phyloP scores from a whole-genome alignment of 2,888 invertebrate species.

The Miltochrista miniata region DNA sequence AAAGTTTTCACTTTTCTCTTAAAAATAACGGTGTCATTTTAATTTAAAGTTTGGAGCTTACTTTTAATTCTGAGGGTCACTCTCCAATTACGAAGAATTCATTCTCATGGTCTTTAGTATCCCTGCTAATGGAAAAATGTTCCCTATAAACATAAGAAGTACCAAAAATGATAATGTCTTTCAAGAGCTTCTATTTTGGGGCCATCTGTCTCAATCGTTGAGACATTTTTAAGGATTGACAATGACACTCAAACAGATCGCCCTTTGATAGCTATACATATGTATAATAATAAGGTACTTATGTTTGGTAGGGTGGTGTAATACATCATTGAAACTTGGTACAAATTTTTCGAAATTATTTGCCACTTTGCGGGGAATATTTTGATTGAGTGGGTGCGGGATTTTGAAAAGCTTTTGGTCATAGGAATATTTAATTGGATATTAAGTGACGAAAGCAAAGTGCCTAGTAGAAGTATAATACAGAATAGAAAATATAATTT shows the following conservation, averaged over 20 bases:
- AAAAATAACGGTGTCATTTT: too few relatives aligned
- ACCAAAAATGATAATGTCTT: conserved; percentile 34
- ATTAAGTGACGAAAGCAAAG: too few relatives aligned
- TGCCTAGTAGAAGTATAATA: too few relatives aligned
- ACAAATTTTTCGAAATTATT: conserved; percentile 51
- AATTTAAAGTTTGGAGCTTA: too few relatives aligned
- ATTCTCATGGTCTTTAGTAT: too few relatives aligned
- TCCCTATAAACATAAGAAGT: too few relatives aligned
- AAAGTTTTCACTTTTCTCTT: too few relatives aligned
- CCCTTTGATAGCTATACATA: conserved; percentile 19
- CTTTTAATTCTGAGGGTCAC: too few relatives aligned
- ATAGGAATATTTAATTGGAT: background rate
- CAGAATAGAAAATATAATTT: too few relatives aligned
- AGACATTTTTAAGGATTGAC: conserved; percentile 48
- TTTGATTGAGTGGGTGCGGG: conserved; percentile 39
- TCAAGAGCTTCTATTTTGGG: conserved; percentile 21
- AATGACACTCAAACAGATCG: conserved; percentile 45
- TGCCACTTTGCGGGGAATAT: conserved; percentile 25
- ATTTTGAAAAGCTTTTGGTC: conserved; percentile 17
- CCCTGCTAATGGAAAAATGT: too few relatives aligned
- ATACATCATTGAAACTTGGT: conserved; percentile 52
- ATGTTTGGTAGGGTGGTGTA: conserved; percentile 38
- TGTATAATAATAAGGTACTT: conserved; percentile 16
- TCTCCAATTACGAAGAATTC: too few relatives aligned
- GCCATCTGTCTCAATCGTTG: conserved; percentile 67